phyloP scores from a whole-genome alignment of 2,797 vertebrate genomes.

The Sibirionetta formosa region DNA sequence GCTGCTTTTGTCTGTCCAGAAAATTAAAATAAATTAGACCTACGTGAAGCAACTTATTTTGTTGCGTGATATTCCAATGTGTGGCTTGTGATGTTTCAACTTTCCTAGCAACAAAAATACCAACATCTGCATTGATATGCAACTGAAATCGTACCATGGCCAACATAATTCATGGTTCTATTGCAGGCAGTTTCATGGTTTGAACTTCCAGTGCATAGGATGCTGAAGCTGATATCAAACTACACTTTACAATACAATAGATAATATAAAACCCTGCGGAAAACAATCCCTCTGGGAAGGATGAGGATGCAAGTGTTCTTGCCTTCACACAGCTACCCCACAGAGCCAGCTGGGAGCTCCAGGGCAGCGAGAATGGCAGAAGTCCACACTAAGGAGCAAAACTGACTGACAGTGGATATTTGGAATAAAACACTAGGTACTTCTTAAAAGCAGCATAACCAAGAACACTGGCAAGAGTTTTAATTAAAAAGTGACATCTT shows the following conservation, averaged over 20 bases:
- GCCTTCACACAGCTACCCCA: background rate
- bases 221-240: background rate
- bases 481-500: rapidly evolving
- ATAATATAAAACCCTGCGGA: background rate
- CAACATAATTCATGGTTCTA: background rate
- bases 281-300: background rate
- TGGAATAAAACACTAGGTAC: background rate
- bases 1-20: background rate
- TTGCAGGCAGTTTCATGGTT: background rate
- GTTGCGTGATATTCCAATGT: background rate
- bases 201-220: background rate
- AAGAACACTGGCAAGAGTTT: background rate
- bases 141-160: background rate
- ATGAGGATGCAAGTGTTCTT: background rate
- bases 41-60: background rate
- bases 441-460: background rate
- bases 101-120: background rate
- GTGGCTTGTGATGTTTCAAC: background rate
- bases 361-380: background rate
- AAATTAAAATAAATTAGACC: background rate
- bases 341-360: background rate
- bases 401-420: background rate
- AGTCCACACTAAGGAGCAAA: background rate
- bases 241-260: background rate
- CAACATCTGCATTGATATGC: background rate